These are phyloP conservation scores for Gobius niger DNA, from an alignment of 2,113 vertebrate genomes.

Conservation along the genomic window DNA sequence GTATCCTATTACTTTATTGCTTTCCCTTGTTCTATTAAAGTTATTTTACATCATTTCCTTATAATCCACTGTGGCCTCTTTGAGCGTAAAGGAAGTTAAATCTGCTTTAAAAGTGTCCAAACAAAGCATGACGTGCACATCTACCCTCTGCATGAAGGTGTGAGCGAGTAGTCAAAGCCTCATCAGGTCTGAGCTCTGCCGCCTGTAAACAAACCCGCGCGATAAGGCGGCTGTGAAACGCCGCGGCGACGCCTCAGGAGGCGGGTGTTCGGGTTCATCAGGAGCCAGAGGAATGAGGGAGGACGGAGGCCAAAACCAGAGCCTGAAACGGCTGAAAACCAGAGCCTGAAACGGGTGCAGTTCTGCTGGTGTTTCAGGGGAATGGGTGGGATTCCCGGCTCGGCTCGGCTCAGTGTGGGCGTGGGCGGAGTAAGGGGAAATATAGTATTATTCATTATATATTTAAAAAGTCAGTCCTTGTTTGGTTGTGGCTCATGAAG, in stretches of 20 bases:
- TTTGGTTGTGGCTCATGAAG: no score
- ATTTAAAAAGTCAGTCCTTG: no score
- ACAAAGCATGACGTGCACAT: no score
- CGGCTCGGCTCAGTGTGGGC: conserved; percentile 29
- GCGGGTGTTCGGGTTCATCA: conserved; percentile 4
- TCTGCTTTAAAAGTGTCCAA: no score
- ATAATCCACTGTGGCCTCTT: no score
- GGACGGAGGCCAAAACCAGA: not conserved
- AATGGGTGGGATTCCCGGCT: conserved; percentile 65
- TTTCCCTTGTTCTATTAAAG: no score
- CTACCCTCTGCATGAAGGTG: not conserved
- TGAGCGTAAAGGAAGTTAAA: no score
- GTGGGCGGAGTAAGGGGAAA: conserved; percentile 17
- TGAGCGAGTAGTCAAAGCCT: not conserved
- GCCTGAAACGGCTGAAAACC: not conserved
- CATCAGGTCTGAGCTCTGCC: not conserved
- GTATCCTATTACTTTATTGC: no score
- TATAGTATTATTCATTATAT: no score
- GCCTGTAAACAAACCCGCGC: conserved; percentile 12
- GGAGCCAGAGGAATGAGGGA: conserved; percentile 2
- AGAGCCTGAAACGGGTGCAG: not conserved
- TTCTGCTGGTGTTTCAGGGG: conserved; percentile 33
- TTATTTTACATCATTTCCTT: no score
- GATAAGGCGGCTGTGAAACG: conserved; percentile 12
- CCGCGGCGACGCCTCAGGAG: no score